phyloP scores from a whole-genome alignment of 2,113 vertebrate species.

The cattle (Bos taurus) region ARS-UCD2.0 NC_037331.1:67779001-67779500 shows the following conservation, averaged over 20 bases:
- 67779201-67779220: neutral
- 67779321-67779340: neutral
- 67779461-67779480: neutral
- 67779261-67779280: neutral
- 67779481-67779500: neutral
- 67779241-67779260: neutral
- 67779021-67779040: neutral
- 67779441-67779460: neutral
- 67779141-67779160: neutral
- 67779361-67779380: neutral
- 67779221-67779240: neutral
- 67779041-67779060: neutral
- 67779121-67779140: neutral
- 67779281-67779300: neutral
- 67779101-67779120: neutral
- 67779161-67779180: neutral
- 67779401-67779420: neutral
- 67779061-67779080: neutral
- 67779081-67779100: neutral
- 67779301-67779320: neutral
- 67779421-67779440: neutral
- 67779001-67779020: slow-evolving; percentile 19
- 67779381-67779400: neutral
- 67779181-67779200: neutral
- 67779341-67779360: neutral